A percentile compares a stretch with the other conserved stretches of the same genome.
Evolutionary conservation across 2,888 invertebrate species (phyloP).

Genomic region (Andrena camellia): DNA sequence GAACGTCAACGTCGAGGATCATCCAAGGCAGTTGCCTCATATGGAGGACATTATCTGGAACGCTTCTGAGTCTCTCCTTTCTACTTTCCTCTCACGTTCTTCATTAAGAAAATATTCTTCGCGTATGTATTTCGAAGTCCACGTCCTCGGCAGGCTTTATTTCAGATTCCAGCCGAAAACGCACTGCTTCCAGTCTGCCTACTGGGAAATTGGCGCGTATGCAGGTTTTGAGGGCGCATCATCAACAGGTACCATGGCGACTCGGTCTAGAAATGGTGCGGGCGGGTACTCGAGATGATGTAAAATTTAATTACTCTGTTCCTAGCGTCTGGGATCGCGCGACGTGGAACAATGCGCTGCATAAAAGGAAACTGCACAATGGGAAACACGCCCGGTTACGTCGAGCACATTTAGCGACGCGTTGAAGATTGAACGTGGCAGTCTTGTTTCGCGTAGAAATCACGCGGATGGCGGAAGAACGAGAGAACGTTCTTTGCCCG

Average conservation of each 20-base stretch:
- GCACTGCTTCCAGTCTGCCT: background rate
- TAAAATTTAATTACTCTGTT: constrained; percentile 47
- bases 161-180: background rate
- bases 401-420: constrained; percentile 17
- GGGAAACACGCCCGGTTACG: constrained; percentile 6
- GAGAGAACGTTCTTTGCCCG: background rate
- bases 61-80: background rate
- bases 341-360: constrained; percentile 11
- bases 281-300: constrained; percentile 5
- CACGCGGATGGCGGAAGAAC: constrained; percentile 13
- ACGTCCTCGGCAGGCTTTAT: background rate
- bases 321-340: constrained; percentile 11
- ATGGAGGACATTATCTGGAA: constrained; percentile 32
- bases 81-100: background rate
- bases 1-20: constrained; percentile 28
- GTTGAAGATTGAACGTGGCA: constrained; percentile 7
- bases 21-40: background rate
- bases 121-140: background rate
- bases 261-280: background rate
- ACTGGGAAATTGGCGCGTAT: background rate
- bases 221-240: constrained; percentile 1
- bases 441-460: constrained; percentile 21
- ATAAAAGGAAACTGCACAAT: constrained; percentile 23
- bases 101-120: background rate
- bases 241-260: constrained; percentile 45